Evolutionary conservation across 2,113 vertebrate species (phyloP).

Genomic region (Furnarius figulus): DNA sequence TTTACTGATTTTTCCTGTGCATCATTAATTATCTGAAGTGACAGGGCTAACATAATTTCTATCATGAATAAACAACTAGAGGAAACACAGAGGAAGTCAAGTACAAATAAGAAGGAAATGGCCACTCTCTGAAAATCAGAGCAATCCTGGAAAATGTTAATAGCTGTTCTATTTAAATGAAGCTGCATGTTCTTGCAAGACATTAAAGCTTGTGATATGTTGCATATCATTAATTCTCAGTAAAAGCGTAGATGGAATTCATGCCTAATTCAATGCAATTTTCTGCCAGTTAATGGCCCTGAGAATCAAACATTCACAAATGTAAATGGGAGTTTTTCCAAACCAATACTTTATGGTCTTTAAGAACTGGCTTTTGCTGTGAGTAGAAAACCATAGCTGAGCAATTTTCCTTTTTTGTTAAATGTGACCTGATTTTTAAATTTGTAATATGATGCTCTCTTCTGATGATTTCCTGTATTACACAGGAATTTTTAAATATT

Average conservation of each 20-base stretch:
- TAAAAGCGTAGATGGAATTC: neutral
- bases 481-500: neutral
- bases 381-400: neutral
- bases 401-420: neutral
- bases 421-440: neutral
- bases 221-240: neutral
- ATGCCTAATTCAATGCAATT: neutral
- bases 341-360: neutral
- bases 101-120: neutral
- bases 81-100: neutral
- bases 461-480: neutral
- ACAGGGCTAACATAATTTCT: neutral
- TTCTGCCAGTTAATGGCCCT: slow-evolving; percentile 10
- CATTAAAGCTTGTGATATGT: neutral
- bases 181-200: neutral
- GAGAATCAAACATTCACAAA: slow-evolving; percentile 8
- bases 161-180: neutral
- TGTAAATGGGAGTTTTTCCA: neutral
- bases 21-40: slow-evolving; percentile 15
- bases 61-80: neutral
- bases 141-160: neutral
- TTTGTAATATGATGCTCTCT: neutral
- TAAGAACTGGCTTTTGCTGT: neutral
- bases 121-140: neutral
- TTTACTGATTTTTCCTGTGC: slow-evolving; percentile 17